Evolutionary conservation across 2,888 invertebrate genomes (phyloP).

Genomic region (Hypomecis atomaria): DNA sequence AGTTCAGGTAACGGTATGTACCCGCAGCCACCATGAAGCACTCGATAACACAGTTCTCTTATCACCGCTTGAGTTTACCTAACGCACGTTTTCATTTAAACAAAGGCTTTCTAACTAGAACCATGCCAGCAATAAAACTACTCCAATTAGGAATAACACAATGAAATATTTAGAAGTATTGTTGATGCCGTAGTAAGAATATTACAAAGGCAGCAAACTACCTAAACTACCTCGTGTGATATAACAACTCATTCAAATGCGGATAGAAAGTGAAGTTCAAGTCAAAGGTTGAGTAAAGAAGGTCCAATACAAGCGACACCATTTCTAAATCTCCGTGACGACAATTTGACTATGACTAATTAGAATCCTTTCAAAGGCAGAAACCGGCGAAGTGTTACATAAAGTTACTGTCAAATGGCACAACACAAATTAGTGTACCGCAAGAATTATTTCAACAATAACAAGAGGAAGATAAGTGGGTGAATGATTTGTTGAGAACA

Average conservation of each 20-base stretch:
- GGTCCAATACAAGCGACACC: slow-evolving; percentile 14
- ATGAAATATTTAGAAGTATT: slow-evolving; percentile 6
- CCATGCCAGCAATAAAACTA: slow-evolving; percentile 18
- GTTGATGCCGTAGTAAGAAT: not conserved
- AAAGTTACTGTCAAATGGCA: slow-evolving; percentile 15
- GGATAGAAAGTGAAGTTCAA: slow-evolving; percentile 25
- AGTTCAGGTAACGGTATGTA: slow-evolving; percentile 16
- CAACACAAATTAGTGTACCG: slow-evolving; percentile 1
- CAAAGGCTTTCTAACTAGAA: slow-evolving; percentile 46
- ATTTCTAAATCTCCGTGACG: slow-evolving; percentile 19
- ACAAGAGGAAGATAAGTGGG: not conserved
- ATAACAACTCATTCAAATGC: slow-evolving; percentile 20
- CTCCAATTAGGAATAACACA: slow-evolving; percentile 2
- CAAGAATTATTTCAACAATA: slow-evolving; percentile 4
- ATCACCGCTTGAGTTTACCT: slow-evolving; percentile 49
- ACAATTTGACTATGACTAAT: slow-evolving; percentile 20
- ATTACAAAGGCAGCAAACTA: slow-evolving; percentile 3
- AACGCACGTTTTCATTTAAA: slow-evolving; percentile 40
- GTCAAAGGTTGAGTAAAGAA: slow-evolving; percentile 27
- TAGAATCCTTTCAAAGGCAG: slow-evolving; percentile 13
- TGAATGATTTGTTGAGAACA: not conserved
- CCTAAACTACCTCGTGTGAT: slow-evolving; percentile 9
- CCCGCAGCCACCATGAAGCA: slow-evolving; percentile 29
- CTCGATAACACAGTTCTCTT: slow-evolving; percentile 61
- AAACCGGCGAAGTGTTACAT: slow-evolving; percentile 18